These are phyloP conservation scores for Xiphydria camelus DNA, from an alignment of 2,888 invertebrate species.

Conservation along the genomic window DNA sequence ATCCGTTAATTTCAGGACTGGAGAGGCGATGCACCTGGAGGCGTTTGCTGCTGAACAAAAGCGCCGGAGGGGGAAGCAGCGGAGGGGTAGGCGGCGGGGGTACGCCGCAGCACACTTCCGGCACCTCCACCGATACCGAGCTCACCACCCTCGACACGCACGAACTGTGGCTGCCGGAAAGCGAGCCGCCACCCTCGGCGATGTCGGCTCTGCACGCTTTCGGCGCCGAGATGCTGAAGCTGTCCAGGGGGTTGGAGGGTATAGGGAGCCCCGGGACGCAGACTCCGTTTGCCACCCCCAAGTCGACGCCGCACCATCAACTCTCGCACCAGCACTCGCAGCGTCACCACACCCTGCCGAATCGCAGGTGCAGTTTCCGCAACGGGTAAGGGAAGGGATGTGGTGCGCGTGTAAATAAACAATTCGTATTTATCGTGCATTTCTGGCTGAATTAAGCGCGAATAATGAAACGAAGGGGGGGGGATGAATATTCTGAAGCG, in stretches of 20 bases:
- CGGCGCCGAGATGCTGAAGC: slow-evolving; percentile 83
- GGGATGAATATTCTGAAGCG: no score
- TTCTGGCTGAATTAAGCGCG: no score
- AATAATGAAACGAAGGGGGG: no score
- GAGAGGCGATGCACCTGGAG: slow-evolving; percentile 82
- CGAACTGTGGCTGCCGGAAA: slow-evolving; percentile 77
- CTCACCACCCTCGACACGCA: slow-evolving; percentile 81
- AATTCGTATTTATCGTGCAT: no score
- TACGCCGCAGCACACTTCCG: slow-evolving; percentile 73
- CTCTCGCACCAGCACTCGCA: slow-evolving; percentile 15
- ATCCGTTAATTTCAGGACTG: slow-evolving; percentile 42
- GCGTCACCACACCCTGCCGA: slow-evolving; percentile 26
- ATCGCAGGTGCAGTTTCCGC: slow-evolving; percentile 35
- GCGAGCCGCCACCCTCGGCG: slow-evolving; percentile 78
- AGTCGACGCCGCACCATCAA: slow-evolving; percentile 29
- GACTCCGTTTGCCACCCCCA: slow-evolving; percentile 23
- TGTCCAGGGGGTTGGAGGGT: slow-evolving; percentile 79
- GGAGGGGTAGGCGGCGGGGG: slow-evolving; percentile 37
- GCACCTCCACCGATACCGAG: slow-evolving; percentile 82
- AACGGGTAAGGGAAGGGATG: slow-evolving; percentile 43
- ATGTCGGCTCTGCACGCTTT: slow-evolving; percentile 86
- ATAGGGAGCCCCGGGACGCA: slow-evolving; percentile 58
- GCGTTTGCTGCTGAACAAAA: slow-evolving; percentile 62
- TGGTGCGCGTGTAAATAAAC: no score
- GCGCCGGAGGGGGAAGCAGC: slow-evolving; percentile 26